Evolutionary conservation across 2,797 vertebrate species (phyloP), one percentile per base, ranked within the genome.

Genomic region (Phoxinus dragarum): DNA sequence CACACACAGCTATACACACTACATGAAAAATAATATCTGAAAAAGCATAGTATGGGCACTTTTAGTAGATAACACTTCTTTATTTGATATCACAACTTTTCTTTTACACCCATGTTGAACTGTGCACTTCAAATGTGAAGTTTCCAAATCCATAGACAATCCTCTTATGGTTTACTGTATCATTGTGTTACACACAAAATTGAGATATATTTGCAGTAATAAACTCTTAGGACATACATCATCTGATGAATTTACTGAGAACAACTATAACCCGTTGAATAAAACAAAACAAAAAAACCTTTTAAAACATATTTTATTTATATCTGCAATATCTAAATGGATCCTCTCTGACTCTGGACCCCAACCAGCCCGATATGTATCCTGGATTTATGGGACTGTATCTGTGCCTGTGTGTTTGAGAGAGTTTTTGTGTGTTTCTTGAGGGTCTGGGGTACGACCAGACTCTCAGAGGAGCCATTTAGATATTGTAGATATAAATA

Each of bases 231-330:
- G 54, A 44, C 34, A 66, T 34, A 77, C 21, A 68, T 68, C 61
- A 66, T 40, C 69, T 47, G 27, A 14, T 42, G n/a, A 71, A 69
- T 68, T 69, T 49, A n/a, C 10, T 34, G 6, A 52, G 12, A 69
- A 9, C 23, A 10, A 56, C 16, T 4, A 47, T n/a, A 72, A 12
- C 31, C 12, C 59, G 34, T 66, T 73, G 19, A 73, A 82, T 34
- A 31, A 11, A n/a, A 54, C 27, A 54, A 23, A 56, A 21, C 6
- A 16, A 56, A 47, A 74, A 64, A 74, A 34, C 90, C 88, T 12
- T 88, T 86, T 91, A 91, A 79, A 73, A 49, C 90, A 95, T 95
- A 27, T 88, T 94, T 95, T 93, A 95, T 96, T 94, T 90, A 95
- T 93, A 86, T 76, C 88, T 92, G 77, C 44, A 90, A 91, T 92